Evolutionary conservation across 2,113 vertebrate genomes (phyloP).

Genomic region (Scolopax mira): DNA sequence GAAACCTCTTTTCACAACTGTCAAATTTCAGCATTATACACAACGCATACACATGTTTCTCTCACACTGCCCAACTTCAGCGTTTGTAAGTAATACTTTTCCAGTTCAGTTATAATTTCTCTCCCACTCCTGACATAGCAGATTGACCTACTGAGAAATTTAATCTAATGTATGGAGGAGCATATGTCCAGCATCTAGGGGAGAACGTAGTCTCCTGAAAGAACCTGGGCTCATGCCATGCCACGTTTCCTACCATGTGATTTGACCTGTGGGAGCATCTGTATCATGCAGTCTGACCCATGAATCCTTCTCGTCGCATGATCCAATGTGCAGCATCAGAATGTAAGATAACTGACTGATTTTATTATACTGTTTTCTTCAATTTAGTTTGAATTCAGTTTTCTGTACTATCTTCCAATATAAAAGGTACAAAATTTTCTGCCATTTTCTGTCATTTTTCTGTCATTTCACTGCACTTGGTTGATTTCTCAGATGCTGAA

Average conservation of each 20-base stretch:
- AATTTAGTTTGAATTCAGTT: background rate
- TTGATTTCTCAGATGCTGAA: background rate
- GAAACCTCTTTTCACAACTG: background rate
- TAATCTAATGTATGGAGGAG: background rate
- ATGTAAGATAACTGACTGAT: background rate
- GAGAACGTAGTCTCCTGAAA: background rate
- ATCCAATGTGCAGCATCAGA: background rate
- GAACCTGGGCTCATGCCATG: background rate
- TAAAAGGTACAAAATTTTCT: background rate
- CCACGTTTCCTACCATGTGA: background rate
- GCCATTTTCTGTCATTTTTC: too few relatives aligned
- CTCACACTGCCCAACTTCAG: background rate
- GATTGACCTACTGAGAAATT: background rate
- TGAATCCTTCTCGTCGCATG: background rate
- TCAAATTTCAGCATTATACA: background rate
- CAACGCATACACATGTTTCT: background rate
- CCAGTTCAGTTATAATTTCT: background rate
- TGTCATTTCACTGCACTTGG: background rate
- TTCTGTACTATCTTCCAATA: background rate
- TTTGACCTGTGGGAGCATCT: background rate
- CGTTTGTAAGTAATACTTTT: background rate
- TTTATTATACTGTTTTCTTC: background rate
- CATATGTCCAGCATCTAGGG: background rate
- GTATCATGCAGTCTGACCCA: background rate
- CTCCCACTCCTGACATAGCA: background rate